Percentiles rank a stretch among this genome's conserved stretches.
Evolutionary conservation across 2,797 vertebrate genomes (phyloP).

Genomic region (Lemur catta): DNA sequence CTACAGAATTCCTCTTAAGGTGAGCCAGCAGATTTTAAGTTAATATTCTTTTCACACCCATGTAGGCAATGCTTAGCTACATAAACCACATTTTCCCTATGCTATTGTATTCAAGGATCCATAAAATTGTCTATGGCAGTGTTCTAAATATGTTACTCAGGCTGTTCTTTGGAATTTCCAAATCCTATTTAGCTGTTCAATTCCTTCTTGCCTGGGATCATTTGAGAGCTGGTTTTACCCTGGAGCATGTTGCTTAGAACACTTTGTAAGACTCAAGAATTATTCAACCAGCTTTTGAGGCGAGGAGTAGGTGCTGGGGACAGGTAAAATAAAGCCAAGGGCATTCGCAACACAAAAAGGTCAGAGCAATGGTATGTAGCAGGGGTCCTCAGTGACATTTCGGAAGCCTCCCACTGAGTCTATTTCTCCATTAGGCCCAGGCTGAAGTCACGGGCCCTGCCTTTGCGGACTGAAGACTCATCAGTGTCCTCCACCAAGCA

Average conservation of each 20-base stretch:
- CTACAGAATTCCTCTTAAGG: background rate
- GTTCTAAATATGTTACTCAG: background rate
- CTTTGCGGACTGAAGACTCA: background rate
- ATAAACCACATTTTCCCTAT: background rate
- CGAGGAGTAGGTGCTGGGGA: rapidly evolving
- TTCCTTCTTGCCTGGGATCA: background rate
- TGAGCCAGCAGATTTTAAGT: background rate
- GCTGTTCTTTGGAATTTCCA: background rate
- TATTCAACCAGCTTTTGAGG: rapidly evolving
- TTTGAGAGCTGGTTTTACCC: background rate
- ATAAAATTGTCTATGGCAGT: background rate
- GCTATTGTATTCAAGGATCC: background rate
- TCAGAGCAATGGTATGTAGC: background rate
- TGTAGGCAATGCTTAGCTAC: background rate
- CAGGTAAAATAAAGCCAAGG: background rate
- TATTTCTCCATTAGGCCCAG: background rate
- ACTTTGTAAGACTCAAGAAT: background rate
- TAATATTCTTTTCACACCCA: background rate
- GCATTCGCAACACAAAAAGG: background rate
- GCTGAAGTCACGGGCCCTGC: background rate
- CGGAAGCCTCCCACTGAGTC: background rate
- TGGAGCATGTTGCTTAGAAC: background rate
- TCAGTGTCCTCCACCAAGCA: background rate
- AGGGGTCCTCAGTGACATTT: background rate
- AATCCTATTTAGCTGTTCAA: background rate